Base-by-base conservation (phyloP, 2,888 invertebrate species). In the Neoscelio sp. region DNA sequence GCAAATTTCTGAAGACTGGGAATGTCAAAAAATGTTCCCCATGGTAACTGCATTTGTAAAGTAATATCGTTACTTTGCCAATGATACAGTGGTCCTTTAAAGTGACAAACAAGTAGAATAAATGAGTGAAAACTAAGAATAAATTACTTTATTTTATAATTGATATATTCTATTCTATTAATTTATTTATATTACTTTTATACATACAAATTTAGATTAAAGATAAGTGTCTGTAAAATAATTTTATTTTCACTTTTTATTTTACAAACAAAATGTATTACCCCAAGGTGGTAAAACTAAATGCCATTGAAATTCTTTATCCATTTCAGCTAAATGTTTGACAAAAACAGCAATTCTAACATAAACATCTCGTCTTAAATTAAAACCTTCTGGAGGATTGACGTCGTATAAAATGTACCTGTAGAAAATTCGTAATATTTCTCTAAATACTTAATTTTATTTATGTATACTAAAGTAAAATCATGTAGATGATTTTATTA, bases 341-440 rank as follows among this genome's bases (percentile, higher is more conserved):
- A 97, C 92, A 87, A 98, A 94, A 46, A 96, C 95, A 0, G 98
- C 98, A 85, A 98, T 93, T 83, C 99, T 93, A 92, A 99, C 95
- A 87, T 97, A 99, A 1, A 99, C 99, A 92, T 99, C 99, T 28
- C 99, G 93, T 10, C 98, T 93, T 78, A 99, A 92, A 92, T 99
- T 99, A 88, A 99, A 99, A 0, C 99, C 99, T 92, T 99, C 99
- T 0, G 96, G 95, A 1, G 95, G 95, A 92, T 99, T 99, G 0
- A 99, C 95, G 88, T 98, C 98, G 90, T 98, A 99, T 50, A 99
- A 92, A 62, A 99, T 91, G 86, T 95, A 97, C 85, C 96, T 95
- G 78, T 58, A 84, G 85, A 75, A 60, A 13, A 50, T 23, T 48
- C 26, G 13, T 42, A 44, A 46, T 44, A 28, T 35, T 67, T 20